Evolutionary conservation across 2,888 invertebrate species (phyloP), one percentile per base, ranked within the genome.

Genomic region (Reticulitermes lucifugus): DNA sequence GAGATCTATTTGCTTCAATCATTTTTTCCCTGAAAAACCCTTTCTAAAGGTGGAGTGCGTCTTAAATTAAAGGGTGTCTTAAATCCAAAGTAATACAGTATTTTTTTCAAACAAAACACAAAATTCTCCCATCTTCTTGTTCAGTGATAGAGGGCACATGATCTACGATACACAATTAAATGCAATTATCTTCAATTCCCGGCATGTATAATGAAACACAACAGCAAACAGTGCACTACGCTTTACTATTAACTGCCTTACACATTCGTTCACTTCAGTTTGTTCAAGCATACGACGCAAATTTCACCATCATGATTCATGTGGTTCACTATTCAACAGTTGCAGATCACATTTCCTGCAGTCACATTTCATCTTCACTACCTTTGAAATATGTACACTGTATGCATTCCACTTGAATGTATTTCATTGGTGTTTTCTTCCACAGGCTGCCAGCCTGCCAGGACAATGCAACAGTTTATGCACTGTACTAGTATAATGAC

Each of bases 351-450:
- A 60, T 25, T 65, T 25, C 6, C 60, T n/a, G 9, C 65, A 65
- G 65, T 65, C 65, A 25, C 25, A 60, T 65, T 65, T 65, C n/a
- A n/a, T 3, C 21, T 73, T 25, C 25, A 9, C 1, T 73, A 35
- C 14, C 46, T 41, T 41, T 35, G 14, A 73, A 29, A 29, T 41
- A 41, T 73, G 18, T 73, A 73, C 41, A 73, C 21, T 29, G 6
- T 73, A 73, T 41, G 41, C 41, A 73, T 35, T 41, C 73, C 29
- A 41, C 35, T 73, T 73, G 25, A 73, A 41, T 29, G 29, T 70
- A 70, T 73, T 73, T 73, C 29, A 73, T 73, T 73, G 73, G 73
- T 73, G 73, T 73, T 73, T 73, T 73, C 41, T 73, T 73, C 41
- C 73, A 2, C 73, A 29, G 41, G 21, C 35, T 35, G 35, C 35